Conservation (phyloP, 2,888 invertebrate species). For the Euspilapteryx auroguttella region DNA sequence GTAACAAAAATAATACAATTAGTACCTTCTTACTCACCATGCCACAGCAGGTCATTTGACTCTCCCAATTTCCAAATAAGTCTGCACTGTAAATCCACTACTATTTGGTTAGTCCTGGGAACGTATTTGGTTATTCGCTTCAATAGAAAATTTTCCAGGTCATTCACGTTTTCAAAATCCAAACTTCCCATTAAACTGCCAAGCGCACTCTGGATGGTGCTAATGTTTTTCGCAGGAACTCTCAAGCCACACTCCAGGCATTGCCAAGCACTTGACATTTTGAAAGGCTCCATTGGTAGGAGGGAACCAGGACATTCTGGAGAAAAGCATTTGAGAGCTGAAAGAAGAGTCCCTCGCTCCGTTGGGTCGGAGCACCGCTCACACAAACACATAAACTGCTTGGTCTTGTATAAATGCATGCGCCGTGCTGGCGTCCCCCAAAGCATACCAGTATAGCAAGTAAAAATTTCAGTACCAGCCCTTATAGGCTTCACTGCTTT, state of each 20-base stretch:
- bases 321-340: conserved; percentile 61
- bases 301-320: conserved; percentile 54
- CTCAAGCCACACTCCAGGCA: conserved; percentile 57
- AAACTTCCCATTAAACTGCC: conserved; percentile 56
- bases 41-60: conserved; percentile 53
- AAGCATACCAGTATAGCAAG: conserved; percentile 65
- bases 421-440: conserved; percentile 71
- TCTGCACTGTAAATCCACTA: conserved; percentile 64
- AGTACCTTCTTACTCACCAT: too few relatives aligned
- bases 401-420: conserved; percentile 64
- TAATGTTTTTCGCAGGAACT: conserved; percentile 53
- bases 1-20: too few relatives aligned
- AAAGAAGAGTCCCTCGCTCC: conserved; percentile 63
- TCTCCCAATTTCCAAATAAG: conserved; percentile 66
- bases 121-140: conserved; percentile 54
- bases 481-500: conserved; percentile 62
- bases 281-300: conserved; percentile 59
- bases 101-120: conserved; percentile 63
- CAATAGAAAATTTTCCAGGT: conserved; percentile 58
- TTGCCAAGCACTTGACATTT: conserved; percentile 54
- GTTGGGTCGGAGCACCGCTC: conserved; percentile 67
- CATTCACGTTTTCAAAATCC: conserved; percentile 44
- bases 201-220: conserved; percentile 47
- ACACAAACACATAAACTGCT: conserved; percentile 70
- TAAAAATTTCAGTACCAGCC: conserved; percentile 65